These are phyloP conservation scores for Scomber colias DNA, from an alignment of 2,113 vertebrate species.

Conservation along the genomic window DNA sequence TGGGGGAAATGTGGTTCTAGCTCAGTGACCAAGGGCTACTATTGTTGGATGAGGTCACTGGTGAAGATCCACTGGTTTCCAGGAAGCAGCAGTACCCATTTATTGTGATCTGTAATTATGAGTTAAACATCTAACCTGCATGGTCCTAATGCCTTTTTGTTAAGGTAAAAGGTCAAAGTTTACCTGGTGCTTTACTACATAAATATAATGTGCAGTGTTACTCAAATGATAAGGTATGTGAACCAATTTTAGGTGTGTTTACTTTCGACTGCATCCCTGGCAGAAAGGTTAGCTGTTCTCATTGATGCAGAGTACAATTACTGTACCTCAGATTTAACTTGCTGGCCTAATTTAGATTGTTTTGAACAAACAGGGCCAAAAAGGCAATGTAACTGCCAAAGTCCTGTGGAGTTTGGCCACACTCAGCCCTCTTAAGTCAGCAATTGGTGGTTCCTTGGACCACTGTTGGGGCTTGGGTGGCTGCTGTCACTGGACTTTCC, in stretches of 20 bases:
- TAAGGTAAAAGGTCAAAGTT: background rate
- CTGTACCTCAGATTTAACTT: constrained; percentile 61
- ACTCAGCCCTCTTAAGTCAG: constrained; percentile 60
- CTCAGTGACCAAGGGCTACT: too few species aligned
- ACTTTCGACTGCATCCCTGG: constrained; percentile 23
- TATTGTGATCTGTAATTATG: too few species aligned
- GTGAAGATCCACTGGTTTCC: too few species aligned
- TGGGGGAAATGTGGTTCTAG: too few species aligned
- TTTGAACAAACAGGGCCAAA: constrained; percentile 54
- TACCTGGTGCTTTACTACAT: background rate
- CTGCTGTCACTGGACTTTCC: constrained; percentile 75
- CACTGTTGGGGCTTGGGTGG: constrained; percentile 61
- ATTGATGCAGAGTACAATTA: constrained; percentile 58
- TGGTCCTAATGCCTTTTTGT: background rate
- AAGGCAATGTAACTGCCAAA: constrained; percentile 56
- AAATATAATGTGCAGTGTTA: background rate
- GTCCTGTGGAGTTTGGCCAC: constrained; percentile 66
- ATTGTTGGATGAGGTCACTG: too few species aligned
- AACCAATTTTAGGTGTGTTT: constrained; percentile 48
- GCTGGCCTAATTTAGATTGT: constrained; percentile 60
- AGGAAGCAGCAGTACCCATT: too few species aligned
- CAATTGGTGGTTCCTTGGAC: constrained; percentile 70
- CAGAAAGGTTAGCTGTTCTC: constrained; percentile 33
- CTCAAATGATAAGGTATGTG: constrained; percentile 17
- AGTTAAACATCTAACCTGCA: background rate